Base-by-base conservation (phyloP, 2,113 vertebrate species). In the Vimba vimba region DNA sequence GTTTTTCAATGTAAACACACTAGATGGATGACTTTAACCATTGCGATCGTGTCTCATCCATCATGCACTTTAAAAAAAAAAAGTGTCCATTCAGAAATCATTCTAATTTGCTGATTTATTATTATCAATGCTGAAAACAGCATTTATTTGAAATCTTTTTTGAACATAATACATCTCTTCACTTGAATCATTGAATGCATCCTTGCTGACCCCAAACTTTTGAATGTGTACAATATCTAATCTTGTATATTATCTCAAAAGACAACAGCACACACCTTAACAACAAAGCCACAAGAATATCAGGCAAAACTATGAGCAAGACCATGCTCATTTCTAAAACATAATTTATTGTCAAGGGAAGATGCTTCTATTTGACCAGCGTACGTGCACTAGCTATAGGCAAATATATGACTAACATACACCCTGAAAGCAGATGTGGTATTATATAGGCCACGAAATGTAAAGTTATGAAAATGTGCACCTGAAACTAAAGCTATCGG, bases 381-480 rank as follows among this genome's bases (percentile, higher is more conserved):
- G 2, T 15, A 47, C 1, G n/a, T 15, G 71, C 55, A 57, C 30
- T 78, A 39, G 33, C 55, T 39, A 8, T 79, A 87, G 81, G 39
- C 77, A 86, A 80, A 87, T 85, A 11, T 27, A 68, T 4, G n/a
- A 6, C 19, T 90, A 90, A 86, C 87, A 89, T 90, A 94, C 91
- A 94, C 90, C 90, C 91, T 88, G 91, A 86, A 89, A 25, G 87
- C 88, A 91, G 92, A 91, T 89, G 91, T 90, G 75, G 15, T 33
- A 2, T 30, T 30, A 33, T 10, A 93, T 91, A 91, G 88, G 10
- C 50, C 87, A 86, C 89, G 85, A 88, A 76, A 94, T 93, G 92
- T 92, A 94, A 94, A 95, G 89, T 88, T 91, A 94, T 94, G 93
- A 92, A 94, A 94, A 94, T 94, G 89, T 92, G 90, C 93, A 94